phyloP scores from a whole-genome alignment of 1,140 invertebrate species.

The Teleogryllus occipitalis region DNA sequence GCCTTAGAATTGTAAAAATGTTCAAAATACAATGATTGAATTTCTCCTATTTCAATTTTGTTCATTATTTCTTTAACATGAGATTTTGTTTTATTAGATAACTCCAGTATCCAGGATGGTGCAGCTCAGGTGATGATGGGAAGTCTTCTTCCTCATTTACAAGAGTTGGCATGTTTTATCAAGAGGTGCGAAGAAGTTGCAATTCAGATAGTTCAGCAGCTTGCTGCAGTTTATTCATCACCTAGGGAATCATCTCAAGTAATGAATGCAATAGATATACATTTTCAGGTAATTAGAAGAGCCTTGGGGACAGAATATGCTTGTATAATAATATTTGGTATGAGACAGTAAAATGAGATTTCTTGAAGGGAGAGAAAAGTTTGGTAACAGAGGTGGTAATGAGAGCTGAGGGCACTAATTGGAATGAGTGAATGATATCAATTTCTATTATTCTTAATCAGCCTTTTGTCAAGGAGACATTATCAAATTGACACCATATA shows the following conservation, averaged over 20 bases:
- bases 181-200: slow-evolving; percentile 56
- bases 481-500: too few relatives aligned
- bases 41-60: background rate
- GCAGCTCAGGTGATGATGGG: slow-evolving; percentile 43
- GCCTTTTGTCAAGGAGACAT: too few relatives aligned
- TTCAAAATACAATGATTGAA: background rate
- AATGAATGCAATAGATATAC: slow-evolving; percentile 40
- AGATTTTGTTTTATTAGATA: background rate
- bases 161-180: slow-evolving; percentile 56
- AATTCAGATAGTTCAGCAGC: slow-evolving; percentile 54
- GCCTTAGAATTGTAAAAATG: background rate
- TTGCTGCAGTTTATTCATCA: slow-evolving; percentile 47
- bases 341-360: too few relatives aligned
- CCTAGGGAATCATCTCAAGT: slow-evolving; percentile 33
- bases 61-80: background rate
- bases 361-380: too few relatives aligned
- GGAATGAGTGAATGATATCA: too few relatives aligned
- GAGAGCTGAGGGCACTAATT: too few relatives aligned
- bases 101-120: slow-evolving; percentile 31
- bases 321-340: too few relatives aligned
- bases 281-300: slow-evolving; percentile 33
- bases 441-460: too few relatives aligned
- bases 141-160: slow-evolving; percentile 46
- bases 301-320: too few relatives aligned
- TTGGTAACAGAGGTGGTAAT: too few relatives aligned